Evolutionary conservation across 2,113 vertebrate species (phyloP).

Genomic region (Panthera tigris): DNA sequence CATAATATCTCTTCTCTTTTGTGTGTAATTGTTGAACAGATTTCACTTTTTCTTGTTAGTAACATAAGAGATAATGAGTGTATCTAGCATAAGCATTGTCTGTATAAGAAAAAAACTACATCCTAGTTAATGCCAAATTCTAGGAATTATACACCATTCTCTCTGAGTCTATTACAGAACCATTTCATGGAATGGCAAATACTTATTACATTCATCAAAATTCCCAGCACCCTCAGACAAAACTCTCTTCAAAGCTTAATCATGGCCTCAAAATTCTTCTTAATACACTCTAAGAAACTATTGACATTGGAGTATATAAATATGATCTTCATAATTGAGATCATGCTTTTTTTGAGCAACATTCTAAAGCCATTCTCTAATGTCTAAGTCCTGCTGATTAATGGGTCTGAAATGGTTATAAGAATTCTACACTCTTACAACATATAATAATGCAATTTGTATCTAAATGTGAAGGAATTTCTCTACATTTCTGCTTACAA

Average conservation of each 20-base stretch:
- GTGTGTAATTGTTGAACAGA: not conserved
- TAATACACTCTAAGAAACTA: not conserved
- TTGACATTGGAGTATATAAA: not conserved
- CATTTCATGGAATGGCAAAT: not conserved
- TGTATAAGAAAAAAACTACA: not conserved
- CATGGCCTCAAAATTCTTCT: not conserved
- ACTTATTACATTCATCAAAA: not conserved
- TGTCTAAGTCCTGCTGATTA: not conserved
- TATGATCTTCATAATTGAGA: not conserved
- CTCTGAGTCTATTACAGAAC: not conserved
- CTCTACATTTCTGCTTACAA: not conserved
- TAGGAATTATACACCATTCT: not conserved
- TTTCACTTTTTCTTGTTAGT: not conserved
- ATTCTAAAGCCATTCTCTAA: not conserved
- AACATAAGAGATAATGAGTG: not conserved
- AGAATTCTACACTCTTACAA: not conserved
- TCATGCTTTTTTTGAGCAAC: not conserved
- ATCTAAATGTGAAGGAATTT: not conserved
- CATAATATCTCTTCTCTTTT: not conserved
- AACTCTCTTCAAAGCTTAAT: not conserved
- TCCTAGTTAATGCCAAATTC: not conserved
- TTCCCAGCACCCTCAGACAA: not conserved
- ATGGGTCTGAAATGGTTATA: not conserved
- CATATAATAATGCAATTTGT: not conserved
- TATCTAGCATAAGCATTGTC: not conserved